These are phyloP conservation scores for Leguminivora glycinivorella DNA, from an alignment of 1,140 invertebrate genomes.

Conservation along the genomic window DNA sequence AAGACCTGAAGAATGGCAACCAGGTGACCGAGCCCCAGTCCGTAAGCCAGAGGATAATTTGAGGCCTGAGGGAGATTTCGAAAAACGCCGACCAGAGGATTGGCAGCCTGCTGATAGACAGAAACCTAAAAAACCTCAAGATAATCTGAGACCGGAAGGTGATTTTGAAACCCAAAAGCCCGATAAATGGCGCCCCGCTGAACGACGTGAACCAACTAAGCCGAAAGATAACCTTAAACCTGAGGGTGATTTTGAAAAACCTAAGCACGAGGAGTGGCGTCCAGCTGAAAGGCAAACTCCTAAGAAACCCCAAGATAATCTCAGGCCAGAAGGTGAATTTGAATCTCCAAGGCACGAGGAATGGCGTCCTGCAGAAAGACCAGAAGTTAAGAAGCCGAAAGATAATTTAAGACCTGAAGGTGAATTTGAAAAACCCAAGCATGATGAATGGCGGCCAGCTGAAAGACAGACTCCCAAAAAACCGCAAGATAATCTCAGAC, in stretches of 20 bases:
- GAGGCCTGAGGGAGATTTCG: conserved; percentile 78
- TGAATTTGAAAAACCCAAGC: conserved; percentile 64
- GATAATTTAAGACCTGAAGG: conserved; percentile 78
- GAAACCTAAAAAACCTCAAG: conserved; percentile 61
- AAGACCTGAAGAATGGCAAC: conserved; percentile 84
- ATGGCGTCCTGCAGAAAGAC: conserved; percentile 53
- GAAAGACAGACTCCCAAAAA: conserved; percentile 73
- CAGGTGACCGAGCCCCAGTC: conserved; percentile 81
- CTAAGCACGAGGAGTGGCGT: conserved; percentile 45
- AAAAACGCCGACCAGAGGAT: conserved; percentile 79
- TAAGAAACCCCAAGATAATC: conserved; percentile 74
- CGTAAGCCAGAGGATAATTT: conserved; percentile 75
- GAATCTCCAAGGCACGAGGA: conserved; percentile 46
- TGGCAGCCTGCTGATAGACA: conserved; percentile 68
- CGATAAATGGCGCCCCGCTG: conserved; percentile 68
- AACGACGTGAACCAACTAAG: conserved; percentile 75
- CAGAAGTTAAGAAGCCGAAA: conserved; percentile 52
- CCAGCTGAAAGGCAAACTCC: conserved; percentile 77
- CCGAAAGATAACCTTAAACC: conserved; percentile 72
- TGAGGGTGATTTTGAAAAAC: conserved; percentile 74
- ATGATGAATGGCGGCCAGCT: conserved; percentile 62
- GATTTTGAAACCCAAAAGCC: conserved; percentile 64
- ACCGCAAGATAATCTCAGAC: conserved; percentile 78
- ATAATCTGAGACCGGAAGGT: conserved; percentile 77
- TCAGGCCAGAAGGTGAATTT: conserved; percentile 80